phyloP scores from a whole-genome alignment of 2,113 vertebrate species.

The Athene noctua region DNA sequence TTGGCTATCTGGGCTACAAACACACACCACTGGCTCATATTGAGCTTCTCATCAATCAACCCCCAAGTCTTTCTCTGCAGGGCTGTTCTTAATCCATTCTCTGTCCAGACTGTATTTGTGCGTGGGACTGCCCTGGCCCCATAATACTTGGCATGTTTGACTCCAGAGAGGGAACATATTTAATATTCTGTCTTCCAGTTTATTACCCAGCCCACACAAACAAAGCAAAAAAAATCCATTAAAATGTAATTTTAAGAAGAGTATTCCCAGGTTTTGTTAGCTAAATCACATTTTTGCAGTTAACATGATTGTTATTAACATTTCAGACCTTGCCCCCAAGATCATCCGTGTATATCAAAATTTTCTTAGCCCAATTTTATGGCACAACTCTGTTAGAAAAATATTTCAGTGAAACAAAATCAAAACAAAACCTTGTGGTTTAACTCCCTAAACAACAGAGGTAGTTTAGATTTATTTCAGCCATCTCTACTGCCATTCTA shows the following conservation, averaged over 20 bases:
- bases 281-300: slow-evolving; percentile 2
- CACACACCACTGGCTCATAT: accelerated
- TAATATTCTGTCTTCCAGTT: neutral
- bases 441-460: neutral
- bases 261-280: neutral
- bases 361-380: neutral
- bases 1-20: neutral
- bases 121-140: neutral
- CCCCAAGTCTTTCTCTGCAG: neutral
- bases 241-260: slow-evolving; percentile 3
- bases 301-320: neutral
- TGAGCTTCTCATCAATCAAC: neutral
- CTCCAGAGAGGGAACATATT: neutral
- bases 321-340: neutral
- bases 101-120: neutral
- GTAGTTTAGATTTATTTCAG: neutral
- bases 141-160: neutral
- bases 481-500: accelerated
- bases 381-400: neutral
- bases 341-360: neutral
- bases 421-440: neutral
- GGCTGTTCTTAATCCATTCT: neutral
- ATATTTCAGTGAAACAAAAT: neutral
- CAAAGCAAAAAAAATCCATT: slow-evolving; percentile 13
- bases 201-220: neutral